A percentile compares a stretch with the other conserved stretches of the same genome.
These are phyloP conservation scores for Echinarachnius parma DNA, from an alignment of 53 echinoderm and acorn worm genomes.

Conservation along the genomic window DNA sequence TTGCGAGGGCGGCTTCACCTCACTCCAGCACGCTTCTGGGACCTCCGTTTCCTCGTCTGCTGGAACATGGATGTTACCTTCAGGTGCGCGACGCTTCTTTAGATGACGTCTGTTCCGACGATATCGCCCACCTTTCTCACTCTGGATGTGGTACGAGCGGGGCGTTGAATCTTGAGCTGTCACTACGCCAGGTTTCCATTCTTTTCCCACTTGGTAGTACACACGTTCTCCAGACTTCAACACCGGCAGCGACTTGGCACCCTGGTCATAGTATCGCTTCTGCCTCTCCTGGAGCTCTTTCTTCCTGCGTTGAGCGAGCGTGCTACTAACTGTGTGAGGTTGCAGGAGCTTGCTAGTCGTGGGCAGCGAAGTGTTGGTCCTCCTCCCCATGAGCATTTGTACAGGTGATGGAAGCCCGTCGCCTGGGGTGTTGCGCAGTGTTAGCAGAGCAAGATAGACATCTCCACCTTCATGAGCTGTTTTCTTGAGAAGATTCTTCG, in stretches of 20 bases:
- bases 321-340: neutral
- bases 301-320: neutral
- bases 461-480: constrained; percentile 12
- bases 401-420: constrained; percentile 13
- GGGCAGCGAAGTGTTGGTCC: constrained; percentile 30
- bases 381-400: constrained; percentile 35
- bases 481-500: constrained; percentile 45
- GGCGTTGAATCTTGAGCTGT: too few relatives aligned
- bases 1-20: too few relatives aligned
- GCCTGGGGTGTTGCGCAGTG: constrained; percentile 43
- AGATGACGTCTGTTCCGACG: too few relatives aligned
- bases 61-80: too few relatives aligned
- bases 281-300: constrained; percentile 9
- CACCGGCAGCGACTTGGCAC: neutral
- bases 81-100: neutral
- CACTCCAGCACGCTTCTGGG: too few relatives aligned
- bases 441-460: constrained; percentile 35
- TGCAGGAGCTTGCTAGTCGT: constrained; percentile 24
- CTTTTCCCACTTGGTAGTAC: too few relatives aligned
- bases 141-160: too few relatives aligned
- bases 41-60: too few relatives aligned
- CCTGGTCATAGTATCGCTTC: constrained; percentile 18
- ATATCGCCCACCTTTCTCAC: too few relatives aligned
- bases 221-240: neutral
- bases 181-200: too few relatives aligned